Percentiles rank a stretch among this genome's conserved stretches.
Conservation (phyloP, 2,888 invertebrate genomes). For the Tortricodes alternella region DNA sequence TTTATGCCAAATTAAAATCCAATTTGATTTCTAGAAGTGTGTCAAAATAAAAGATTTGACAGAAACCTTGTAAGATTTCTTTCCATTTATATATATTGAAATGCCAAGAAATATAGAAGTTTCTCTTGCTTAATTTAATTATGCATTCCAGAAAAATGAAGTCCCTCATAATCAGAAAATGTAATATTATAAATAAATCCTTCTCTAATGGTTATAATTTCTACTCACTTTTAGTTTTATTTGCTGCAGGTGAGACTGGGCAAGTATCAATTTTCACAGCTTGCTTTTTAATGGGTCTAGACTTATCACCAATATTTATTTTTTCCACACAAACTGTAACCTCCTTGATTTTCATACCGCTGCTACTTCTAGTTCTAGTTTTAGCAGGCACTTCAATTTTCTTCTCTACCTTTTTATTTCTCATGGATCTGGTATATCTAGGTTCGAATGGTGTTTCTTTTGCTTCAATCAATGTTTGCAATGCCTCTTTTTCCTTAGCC, state of each 20-base stretch:
- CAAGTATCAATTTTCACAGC: conserved; percentile 43
- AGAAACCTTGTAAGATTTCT: no score
- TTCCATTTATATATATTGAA: no score
- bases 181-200: conserved; percentile 9
- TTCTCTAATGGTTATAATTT: neutral
- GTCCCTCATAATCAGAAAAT: neutral
- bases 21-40: no score
- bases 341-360: conserved; percentile 25
- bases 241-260: conserved; percentile 34
- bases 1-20: no score
- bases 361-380: conserved; percentile 24
- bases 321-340: conserved; percentile 16
- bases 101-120: no score
- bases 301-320: conserved; percentile 8
- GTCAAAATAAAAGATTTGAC: no score
- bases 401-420: conserved; percentile 35
- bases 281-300: conserved; percentile 38
- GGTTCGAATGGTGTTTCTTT: conserved; percentile 39
- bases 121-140: no score
- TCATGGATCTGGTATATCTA: conserved; percentile 57
- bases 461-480: conserved; percentile 45
- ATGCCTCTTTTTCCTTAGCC: conserved; percentile 62
- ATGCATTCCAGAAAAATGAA: no score
- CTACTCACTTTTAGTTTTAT: conserved; percentile 48
- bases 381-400: conserved; percentile 3